These are phyloP conservation scores for Lottia gigantea DNA, from an alignment of 2,888 invertebrate species.

Conservation along the genomic window DNA sequence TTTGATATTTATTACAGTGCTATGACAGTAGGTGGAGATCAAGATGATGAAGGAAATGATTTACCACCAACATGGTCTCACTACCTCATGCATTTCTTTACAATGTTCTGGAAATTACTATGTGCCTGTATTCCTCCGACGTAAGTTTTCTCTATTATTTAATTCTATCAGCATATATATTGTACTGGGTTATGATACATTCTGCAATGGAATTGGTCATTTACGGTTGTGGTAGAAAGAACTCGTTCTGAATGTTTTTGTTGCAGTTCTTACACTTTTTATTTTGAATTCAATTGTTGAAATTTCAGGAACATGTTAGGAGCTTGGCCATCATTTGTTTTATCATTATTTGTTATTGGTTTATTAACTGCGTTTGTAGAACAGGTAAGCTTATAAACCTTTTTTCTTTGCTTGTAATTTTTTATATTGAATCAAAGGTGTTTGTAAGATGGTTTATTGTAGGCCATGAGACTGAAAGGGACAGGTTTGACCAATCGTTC, in stretches of 20 bases:
- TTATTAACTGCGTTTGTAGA: conserved; percentile 56
- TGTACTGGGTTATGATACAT: too few species aligned
- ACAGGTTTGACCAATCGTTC: too few species aligned
- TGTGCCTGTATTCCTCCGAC: conserved; percentile 62
- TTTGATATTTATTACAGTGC: conserved; percentile 45
- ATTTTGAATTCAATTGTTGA: too few species aligned
- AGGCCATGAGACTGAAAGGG: too few species aligned
- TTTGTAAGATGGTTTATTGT: too few species aligned
- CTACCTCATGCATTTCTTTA: conserved; percentile 61
- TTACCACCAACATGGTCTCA: conserved; percentile 51
- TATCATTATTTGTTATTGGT: conserved; percentile 55
- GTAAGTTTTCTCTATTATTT: conserved; percentile 38
- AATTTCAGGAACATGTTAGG: conserved; percentile 39
- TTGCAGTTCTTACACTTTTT: too few species aligned
- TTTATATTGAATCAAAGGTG: too few species aligned
- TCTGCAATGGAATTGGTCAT: too few species aligned
- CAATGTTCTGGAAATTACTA: conserved; percentile 64
- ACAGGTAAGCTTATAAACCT: conserved; percentile 45
- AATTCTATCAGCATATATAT: background rate
- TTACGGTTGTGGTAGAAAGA: too few species aligned
- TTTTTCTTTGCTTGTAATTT: too few species aligned
- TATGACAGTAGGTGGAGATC: conserved; percentile 51
- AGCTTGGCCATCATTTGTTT: conserved; percentile 60
- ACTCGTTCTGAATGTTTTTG: too few species aligned
- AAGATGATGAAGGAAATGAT: conserved; percentile 58